Percentiles rank a stretch among this genome's conserved stretches.
These are phyloP conservation scores for Belonocnema kinseyi DNA, from an alignment of 1,140 invertebrate species.

Conservation along the genomic window DNA sequence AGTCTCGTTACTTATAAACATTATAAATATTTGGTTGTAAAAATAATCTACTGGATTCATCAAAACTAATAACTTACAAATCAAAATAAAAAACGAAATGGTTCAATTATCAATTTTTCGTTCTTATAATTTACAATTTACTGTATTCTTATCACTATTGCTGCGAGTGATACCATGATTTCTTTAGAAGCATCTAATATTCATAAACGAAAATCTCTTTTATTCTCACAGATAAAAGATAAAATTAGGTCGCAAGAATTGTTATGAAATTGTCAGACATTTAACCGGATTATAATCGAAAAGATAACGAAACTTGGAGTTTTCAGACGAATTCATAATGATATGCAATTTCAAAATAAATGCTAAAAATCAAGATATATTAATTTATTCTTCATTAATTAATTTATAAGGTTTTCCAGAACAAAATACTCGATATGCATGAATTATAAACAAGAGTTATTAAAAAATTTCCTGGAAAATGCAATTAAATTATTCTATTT, in stretches of 20 bases:
- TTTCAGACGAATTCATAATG: constrained; percentile 8
- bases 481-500: too few relatives aligned
- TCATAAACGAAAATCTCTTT: background rate
- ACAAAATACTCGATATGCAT: too few relatives aligned
- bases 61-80: background rate
- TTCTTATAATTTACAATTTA: background rate
- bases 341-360: background rate
- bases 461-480: too few relatives aligned
- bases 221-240: constrained; percentile 4
- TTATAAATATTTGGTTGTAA: too few relatives aligned
- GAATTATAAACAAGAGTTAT: too few relatives aligned
- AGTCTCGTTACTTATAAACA: too few relatives aligned
- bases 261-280: constrained; percentile 33
- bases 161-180: background rate
- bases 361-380: too few relatives aligned
- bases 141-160: background rate
- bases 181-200: background rate
- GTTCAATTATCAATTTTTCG: background rate
- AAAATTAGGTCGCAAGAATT: constrained; percentile 14
- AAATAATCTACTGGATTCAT: too few relatives aligned
- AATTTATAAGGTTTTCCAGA: too few relatives aligned
- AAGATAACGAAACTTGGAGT: background rate
- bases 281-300: constrained; percentile 28
- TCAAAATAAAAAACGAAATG: background rate
- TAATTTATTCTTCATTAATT: too few relatives aligned